Percentiles rank a stretch among this genome's conserved stretches.
phyloP scores from a whole-genome alignment of 2,797 vertebrate species.

The Coregonus suidteri region DNA sequence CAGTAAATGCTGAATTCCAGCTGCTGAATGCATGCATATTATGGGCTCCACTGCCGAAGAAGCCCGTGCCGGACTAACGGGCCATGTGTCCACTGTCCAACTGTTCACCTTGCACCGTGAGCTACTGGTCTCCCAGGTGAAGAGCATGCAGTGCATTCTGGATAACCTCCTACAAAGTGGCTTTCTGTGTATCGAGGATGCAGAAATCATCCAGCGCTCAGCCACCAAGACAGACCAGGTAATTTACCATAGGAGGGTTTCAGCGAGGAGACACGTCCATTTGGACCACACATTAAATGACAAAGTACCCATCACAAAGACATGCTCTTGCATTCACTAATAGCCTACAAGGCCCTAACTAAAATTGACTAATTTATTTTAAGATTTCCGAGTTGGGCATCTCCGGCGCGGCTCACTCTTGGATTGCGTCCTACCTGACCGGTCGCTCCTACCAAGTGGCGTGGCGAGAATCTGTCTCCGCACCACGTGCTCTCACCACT shows the following conservation, averaged over 20 bases:
- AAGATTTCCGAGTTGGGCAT: neutral
- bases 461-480: too few relatives aligned
- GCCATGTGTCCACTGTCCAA: conserved; percentile 37
- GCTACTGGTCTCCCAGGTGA: conserved; percentile 80
- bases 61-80: neutral
- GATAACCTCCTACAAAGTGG: conserved; percentile 83
- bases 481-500: too few relatives aligned
- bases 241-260: neutral
- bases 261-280: neutral
- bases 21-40: neutral
- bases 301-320: neutral
- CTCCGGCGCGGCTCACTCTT: too few relatives aligned
- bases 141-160: conserved; percentile 85
- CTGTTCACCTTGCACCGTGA: conserved; percentile 82
- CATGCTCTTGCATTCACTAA: neutral
- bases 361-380: neutral
- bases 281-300: neutral
- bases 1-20: neutral
- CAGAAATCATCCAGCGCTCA: conserved; percentile 82
- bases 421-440: too few relatives aligned
- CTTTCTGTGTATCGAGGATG: conserved; percentile 88
- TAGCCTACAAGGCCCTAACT: neutral
- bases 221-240: conserved; percentile 88
- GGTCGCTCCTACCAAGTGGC: too few relatives aligned
- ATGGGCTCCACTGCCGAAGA: neutral